Evolutionary conservation across 2,888 invertebrate species (phyloP).

Genomic region (Emmelina monodactyla): DNA sequence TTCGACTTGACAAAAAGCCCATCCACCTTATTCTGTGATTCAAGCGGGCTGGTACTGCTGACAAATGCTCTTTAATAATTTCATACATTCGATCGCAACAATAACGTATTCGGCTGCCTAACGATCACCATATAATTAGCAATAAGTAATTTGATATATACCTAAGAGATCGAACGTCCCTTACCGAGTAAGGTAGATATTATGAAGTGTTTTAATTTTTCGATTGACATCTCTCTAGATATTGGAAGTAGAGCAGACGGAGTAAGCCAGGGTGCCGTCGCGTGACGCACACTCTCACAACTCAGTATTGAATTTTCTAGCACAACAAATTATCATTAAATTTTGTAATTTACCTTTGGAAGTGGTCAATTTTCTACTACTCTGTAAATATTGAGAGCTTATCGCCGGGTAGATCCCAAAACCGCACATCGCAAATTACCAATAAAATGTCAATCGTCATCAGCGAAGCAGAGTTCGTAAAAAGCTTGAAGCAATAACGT

Average conservation of each 20-base stretch:
- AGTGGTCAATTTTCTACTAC: conserved; percentile 64
- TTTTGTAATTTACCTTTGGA: conserved; percentile 60
- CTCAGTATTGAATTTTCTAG: conserved; percentile 51
- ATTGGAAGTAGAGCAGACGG: conserved; percentile 23
- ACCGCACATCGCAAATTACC: conserved; percentile 49
- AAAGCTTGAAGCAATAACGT: conserved; percentile 59
- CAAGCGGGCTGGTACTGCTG: conserved; percentile 61
- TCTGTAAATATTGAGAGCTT: conserved; percentile 64
- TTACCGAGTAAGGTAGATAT: conserved; percentile 65
- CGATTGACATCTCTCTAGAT: conserved; percentile 51
- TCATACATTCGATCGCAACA: conserved; percentile 12
- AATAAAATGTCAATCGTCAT: conserved; percentile 42
- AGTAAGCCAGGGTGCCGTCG: conserved; percentile 16
- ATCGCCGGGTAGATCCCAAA: conserved; percentile 57
- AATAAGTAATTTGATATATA: conserved; percentile 63
- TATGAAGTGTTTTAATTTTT: conserved; percentile 56
- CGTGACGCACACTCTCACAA: conserved; percentile 28
- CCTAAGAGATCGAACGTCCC: conserved; percentile 66
- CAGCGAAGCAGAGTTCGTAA: conserved; percentile 44
- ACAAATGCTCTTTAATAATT: conserved; percentile 16
- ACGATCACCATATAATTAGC: conserved; percentile 51
- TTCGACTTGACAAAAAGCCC: too few species aligned
- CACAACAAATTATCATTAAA: conserved; percentile 44
- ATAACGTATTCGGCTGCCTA: conserved; percentile 47
- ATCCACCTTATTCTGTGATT: conserved; percentile 8